Conservation (phyloP, 2,797 vertebrate species). For the Sebastiscus albofasciatus region DNA sequence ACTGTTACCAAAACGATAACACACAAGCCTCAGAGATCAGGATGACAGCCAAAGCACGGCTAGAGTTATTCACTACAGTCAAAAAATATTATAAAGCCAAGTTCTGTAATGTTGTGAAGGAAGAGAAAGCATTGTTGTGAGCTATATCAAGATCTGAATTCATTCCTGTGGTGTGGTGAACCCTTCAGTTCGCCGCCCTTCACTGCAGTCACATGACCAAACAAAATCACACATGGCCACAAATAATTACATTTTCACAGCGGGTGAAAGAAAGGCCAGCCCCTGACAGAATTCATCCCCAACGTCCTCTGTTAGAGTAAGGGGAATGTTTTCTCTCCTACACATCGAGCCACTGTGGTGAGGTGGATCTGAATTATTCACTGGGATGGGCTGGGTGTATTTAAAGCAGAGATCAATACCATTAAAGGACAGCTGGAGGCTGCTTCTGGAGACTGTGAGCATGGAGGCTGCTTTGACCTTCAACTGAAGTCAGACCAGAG, state of each 20-base stretch:
- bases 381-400: slow-evolving; percentile 67
- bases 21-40: not conserved
- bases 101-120: not conserved
- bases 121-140: not conserved
- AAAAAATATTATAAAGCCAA: not conserved
- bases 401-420: slow-evolving; percentile 81
- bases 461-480: slow-evolving; percentile 48
- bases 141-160: slow-evolving; percentile 4
- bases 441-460: not conserved
- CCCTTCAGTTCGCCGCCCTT: not conserved
- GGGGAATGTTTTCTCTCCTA: slow-evolving; percentile 13
- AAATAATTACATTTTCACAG: slow-evolving; percentile 41
- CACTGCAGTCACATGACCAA: slow-evolving; percentile 21
- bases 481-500: not conserved
- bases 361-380: slow-evolving; percentile 76
- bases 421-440: slow-evolving; percentile 64
- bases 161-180: slow-evolving; percentile 23
- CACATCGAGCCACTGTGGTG: not conserved
- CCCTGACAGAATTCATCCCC: not conserved
- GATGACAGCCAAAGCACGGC: not conserved
- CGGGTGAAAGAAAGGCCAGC: not conserved
- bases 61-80: not conserved
- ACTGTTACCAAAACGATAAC: not conserved
- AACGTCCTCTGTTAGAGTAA: slow-evolving; percentile 9
- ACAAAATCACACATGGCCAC: slow-evolving; percentile 18